Percentiles rank a stretch among this genome's conserved stretches.
Evolutionary conservation across 2,888 invertebrate genomes (phyloP).

Genomic region (Lysandra coridon): DNA sequence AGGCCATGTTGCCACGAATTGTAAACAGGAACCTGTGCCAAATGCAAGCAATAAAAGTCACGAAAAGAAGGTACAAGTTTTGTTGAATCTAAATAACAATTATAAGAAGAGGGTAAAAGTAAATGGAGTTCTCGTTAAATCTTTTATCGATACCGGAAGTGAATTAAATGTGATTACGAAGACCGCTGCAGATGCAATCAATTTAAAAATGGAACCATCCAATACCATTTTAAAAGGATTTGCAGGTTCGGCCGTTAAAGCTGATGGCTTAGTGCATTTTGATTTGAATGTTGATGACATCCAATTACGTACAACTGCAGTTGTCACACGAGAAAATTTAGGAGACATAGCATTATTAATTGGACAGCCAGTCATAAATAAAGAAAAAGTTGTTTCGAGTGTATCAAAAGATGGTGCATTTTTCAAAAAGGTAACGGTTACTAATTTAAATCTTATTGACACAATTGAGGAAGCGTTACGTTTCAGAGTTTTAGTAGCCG

Average conservation of each 20-base stretch:
- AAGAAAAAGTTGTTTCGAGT: neutral
- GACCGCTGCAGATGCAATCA: too few relatives aligned
- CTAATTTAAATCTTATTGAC: neutral
- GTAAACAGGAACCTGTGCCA: neutral
- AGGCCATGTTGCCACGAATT: too few relatives aligned
- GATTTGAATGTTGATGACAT: neutral
- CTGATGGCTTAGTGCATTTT: too few relatives aligned
- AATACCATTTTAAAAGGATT: too few relatives aligned
- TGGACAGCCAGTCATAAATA: too few relatives aligned
- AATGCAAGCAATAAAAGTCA: conserved; percentile 1
- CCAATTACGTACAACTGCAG: neutral
- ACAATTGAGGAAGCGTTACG: neutral
- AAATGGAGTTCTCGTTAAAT: too few relatives aligned
- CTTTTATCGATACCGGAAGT: too few relatives aligned
- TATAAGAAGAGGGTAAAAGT: too few relatives aligned
- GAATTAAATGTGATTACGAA: too few relatives aligned
- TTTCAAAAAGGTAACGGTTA: neutral
- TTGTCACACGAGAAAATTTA: neutral
- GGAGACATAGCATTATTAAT: neutral
- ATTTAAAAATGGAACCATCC: too few relatives aligned
- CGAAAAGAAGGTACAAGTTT: neutral
- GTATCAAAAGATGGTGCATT: neutral
- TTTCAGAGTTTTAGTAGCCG: neutral
- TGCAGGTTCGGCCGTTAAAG: too few relatives aligned
- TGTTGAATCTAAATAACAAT: neutral